Base-by-base conservation (phyloP, 2,888 invertebrate genomes). In the Phyllotreta cruciferae region DNA sequence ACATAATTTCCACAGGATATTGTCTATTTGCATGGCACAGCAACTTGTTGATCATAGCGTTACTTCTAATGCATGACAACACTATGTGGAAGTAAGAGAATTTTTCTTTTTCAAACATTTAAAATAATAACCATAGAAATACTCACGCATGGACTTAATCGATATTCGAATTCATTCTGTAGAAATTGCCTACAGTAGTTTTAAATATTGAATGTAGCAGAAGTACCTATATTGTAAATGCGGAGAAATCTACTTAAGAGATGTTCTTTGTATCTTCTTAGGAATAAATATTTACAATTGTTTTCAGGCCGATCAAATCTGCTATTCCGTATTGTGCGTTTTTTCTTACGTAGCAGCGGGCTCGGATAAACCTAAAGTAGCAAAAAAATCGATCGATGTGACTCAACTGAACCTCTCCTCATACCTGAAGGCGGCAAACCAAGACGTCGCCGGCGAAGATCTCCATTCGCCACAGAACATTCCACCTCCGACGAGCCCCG, bases 271-370 rank as follows among this genome's bases (percentile, higher is more conserved):
- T 8, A 66, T 69, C 67, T 66, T 70, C 71, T 70, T 64, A 71
- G 66, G 58, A 62, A 3, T 8, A 24, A 9, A 52, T 36, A 5
- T 52, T 52, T 11, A 11, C 6, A 8, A 37, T 65, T 68, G 64
- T 68, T 70, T 70, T 39, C 84, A 98, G 98, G 97, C 98, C 80
- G 96, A 98, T 84, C 97, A 98, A 83, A 99, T 99, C 78, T 98
- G 98, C 84, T 99, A 99, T 84, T 96, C 99, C 74, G 98, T 99
- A 67, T 86, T 99, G 74, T 99, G 99, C 85, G 96, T 99, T 72
- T 99, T 99, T 85, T 98, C 98, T 55, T 98, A 98, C 85, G 90
- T 98, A 79, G 98, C 98, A 66, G 98, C 98, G 61, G 95, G 94
- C 0, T 88, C 90, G 71, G 91, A 92, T 73, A 90, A 91, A 77